Percentiles rank a stretch among this genome's conserved stretches.
Evolutionary conservation across 2,888 invertebrate species (phyloP).

Genomic region (Listrodromus nycthemerus): DNA sequence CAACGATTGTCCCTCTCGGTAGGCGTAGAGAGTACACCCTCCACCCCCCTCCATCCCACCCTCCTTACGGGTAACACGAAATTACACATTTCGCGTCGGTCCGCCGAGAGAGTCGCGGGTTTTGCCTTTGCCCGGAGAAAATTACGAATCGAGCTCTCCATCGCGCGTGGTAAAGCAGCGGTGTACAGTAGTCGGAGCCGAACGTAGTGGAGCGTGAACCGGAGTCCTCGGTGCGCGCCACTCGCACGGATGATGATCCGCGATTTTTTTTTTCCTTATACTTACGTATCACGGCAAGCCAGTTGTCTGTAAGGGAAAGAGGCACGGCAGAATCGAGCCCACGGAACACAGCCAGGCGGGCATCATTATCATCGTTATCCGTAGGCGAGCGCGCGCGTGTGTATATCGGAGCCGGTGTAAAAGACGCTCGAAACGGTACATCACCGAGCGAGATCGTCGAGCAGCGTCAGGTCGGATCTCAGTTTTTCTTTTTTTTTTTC

Average conservation of each 20-base stretch:
- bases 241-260: slow-evolving; percentile 12
- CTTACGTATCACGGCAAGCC: slow-evolving; percentile 6
- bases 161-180: slow-evolving; percentile 7
- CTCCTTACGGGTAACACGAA: slow-evolving; percentile 67
- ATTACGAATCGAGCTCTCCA: slow-evolving; percentile 74
- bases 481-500: slow-evolving; percentile 13
- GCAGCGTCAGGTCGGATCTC: neutral
- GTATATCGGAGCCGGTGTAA: slow-evolving; percentile 8
- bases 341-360: neutral
- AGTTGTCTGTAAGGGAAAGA: slow-evolving; percentile 3
- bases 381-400: neutral
- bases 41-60: slow-evolving; percentile 42
- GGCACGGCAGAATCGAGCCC: neutral
- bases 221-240: neutral
- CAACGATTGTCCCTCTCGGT: slow-evolving; percentile 68
- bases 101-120: slow-evolving; percentile 66
- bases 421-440: slow-evolving; percentile 9
- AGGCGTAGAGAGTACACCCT: slow-evolving; percentile 53
- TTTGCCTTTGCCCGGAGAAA: slow-evolving; percentile 71
- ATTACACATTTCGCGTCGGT: slow-evolving; percentile 77
- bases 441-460: slow-evolving; percentile 12
- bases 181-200: slow-evolving; percentile 6
- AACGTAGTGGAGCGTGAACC: slow-evolving; percentile 76
- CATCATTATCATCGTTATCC: neutral
- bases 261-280: slow-evolving; percentile 27